A percentile compares a stretch with the other conserved stretches of the same genome.
These are phyloP conservation scores for Notodonta dromedarius DNA, from an alignment of 2,888 invertebrate species.

Conservation along the genomic window DNA sequence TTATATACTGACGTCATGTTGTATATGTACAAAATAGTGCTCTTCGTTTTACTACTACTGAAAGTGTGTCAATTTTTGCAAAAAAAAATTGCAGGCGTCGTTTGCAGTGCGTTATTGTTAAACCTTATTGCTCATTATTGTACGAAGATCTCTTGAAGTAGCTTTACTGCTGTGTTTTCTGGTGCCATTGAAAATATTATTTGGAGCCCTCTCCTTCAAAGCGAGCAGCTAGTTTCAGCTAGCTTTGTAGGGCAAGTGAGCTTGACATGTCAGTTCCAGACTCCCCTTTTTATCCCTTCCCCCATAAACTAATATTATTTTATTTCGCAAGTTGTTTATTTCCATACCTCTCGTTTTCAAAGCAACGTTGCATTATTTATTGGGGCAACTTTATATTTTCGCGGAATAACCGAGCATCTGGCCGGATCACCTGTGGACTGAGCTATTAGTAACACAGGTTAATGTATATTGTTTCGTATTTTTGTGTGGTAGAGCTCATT, in stretches of 20 bases:
- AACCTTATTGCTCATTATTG: too few relatives aligned
- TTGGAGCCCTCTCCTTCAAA: background rate
- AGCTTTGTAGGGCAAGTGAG: background rate
- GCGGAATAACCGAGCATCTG: conserved; percentile 75
- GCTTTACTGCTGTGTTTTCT: too few relatives aligned
- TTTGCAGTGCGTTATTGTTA: too few relatives aligned
- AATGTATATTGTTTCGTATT: conserved; percentile 52
- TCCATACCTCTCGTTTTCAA: conserved; percentile 52
- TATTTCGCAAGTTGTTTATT: conserved; percentile 43
- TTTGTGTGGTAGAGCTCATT: conserved; percentile 37
- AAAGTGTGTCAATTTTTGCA: too few relatives aligned
- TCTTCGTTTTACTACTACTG: too few relatives aligned
- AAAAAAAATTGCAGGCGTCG: too few relatives aligned
- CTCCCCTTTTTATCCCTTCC: background rate
- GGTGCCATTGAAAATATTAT: too few relatives aligned
- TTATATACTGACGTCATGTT: too few relatives aligned
- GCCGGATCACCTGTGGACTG: conserved; percentile 71
- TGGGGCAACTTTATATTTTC: conserved; percentile 78
- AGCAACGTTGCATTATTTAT: conserved; percentile 77
- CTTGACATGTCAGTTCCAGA: background rate
- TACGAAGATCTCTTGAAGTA: too few relatives aligned
- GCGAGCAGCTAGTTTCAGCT: background rate
- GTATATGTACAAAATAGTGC: too few relatives aligned
- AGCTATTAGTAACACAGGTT: conserved; percentile 51
- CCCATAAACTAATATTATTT: conserved; percentile 11